phyloP scores from a whole-genome alignment of 2,797 vertebrate genomes.

The Manis pentadactyla region DNA sequence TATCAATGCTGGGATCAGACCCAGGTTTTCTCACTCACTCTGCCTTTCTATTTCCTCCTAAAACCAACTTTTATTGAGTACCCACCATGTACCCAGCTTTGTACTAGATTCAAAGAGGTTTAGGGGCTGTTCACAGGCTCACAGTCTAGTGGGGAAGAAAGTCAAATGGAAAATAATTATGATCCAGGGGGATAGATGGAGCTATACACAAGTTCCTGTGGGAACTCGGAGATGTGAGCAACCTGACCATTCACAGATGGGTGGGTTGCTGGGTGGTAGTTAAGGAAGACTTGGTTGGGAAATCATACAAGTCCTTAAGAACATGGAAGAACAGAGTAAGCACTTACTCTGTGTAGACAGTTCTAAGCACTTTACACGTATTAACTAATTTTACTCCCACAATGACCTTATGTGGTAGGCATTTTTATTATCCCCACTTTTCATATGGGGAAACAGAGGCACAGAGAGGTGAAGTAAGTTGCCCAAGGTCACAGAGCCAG shows the following conservation, averaged over 20 bases:
- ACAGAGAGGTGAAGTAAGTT: neutral
- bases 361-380: neutral
- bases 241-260: neutral
- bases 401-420: neutral
- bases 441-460: neutral
- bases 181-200: fast-evolving
- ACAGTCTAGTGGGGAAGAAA: neutral
- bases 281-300: neutral
- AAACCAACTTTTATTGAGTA: neutral
- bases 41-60: neutral
- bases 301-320: neutral
- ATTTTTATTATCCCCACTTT: neutral
- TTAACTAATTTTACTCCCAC: no score
- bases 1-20: neutral
- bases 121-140: neutral
- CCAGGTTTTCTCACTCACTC: neutral
- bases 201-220: neutral
- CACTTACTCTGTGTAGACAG: neutral
- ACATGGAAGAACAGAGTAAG: neutral
- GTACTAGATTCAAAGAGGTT: neutral
- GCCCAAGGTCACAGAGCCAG: neutral
- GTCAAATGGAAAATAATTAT: neutral
- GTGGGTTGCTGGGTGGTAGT: neutral
- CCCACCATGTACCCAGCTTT: neutral
- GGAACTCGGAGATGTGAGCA: neutral